Evolutionary conservation across 2,113 vertebrate genomes (phyloP).

Genomic region (Clarias magur): DNA sequence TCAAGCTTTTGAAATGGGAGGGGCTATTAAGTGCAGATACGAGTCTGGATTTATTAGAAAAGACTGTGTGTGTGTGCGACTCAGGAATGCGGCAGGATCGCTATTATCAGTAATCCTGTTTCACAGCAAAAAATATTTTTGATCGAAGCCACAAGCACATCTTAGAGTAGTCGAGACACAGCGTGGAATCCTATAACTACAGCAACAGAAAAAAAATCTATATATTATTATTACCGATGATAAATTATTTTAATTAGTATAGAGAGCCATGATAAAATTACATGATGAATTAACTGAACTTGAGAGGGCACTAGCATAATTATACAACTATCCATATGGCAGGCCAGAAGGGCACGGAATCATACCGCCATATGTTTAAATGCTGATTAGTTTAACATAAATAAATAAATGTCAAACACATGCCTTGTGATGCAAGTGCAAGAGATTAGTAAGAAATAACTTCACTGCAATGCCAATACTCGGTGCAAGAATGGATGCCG

Average conservation of each 20-base stretch:
- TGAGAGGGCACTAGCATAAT: neutral
- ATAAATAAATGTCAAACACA: neutral
- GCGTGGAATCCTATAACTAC: conserved; percentile 20
- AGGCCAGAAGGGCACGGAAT: neutral
- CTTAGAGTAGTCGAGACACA: conserved; percentile 43
- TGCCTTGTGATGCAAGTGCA: conserved; percentile 1
- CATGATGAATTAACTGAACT: neutral
- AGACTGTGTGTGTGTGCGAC: neutral
- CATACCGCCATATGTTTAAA: neutral
- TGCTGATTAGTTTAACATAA: neutral
- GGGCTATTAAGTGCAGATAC: neutral
- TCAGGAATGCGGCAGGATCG: conserved; percentile 6
- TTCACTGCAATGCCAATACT: neutral
- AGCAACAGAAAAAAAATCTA: conserved; percentile 1
- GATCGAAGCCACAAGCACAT: conserved; percentile 46
- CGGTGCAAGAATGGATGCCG: neutral
- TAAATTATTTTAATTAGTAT: neutral
- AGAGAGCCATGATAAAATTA: neutral
- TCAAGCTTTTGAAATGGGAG: neutral
- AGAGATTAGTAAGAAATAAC: conserved; percentile 19
- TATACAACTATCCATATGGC: conserved; percentile 7
- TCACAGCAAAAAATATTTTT: neutral
- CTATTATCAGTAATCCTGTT: neutral
- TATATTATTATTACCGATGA: neutral
- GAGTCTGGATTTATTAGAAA: neutral